Evolutionary conservation across 2,797 vertebrate genomes (phyloP).

Genomic region (Falco biarmicus): DNA sequence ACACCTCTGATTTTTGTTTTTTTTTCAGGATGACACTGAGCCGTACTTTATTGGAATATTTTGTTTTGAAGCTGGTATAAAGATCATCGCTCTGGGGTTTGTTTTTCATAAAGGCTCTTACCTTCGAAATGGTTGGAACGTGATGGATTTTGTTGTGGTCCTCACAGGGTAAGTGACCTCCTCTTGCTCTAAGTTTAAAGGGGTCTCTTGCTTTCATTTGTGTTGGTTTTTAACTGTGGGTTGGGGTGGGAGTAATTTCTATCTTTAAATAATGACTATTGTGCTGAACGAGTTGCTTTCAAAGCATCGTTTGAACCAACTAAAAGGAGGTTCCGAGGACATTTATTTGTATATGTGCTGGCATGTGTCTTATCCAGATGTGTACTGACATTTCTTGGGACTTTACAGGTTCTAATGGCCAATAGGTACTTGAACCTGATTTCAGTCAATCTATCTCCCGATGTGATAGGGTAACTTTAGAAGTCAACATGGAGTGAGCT

Average conservation of each 20-base stretch:
- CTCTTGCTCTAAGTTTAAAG: not conserved
- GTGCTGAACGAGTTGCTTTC: not conserved
- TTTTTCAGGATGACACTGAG: constrained; percentile 91
- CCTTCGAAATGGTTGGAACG: constrained; percentile 94
- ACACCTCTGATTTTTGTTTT: not conserved
- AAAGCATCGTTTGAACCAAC: not conserved
- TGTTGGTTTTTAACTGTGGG: not conserved
- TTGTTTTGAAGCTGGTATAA: constrained; percentile 97
- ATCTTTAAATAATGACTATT: not conserved
- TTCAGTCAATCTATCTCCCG: not conserved
- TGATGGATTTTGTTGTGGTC: constrained; percentile 98
- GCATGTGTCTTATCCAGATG: not conserved
- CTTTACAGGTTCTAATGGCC: constrained; percentile 1
- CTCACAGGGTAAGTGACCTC: constrained; percentile 88
- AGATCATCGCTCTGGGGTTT: constrained; percentile 95
- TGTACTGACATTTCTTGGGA: not conserved
- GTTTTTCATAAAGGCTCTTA: constrained; percentile 97
- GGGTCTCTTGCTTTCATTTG: not conserved
- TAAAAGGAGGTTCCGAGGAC: not conserved
- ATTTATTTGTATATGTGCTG: not conserved
- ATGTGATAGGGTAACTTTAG: not conserved
- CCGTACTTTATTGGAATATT: constrained; percentile 99
- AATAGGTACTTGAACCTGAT: constrained; percentile 2
- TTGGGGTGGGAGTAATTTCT: not conserved
- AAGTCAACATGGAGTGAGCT: not conserved